Conservation (phyloP, 1,140 invertebrate genomes). For the Mycetomoellerius zeteki region DNA sequence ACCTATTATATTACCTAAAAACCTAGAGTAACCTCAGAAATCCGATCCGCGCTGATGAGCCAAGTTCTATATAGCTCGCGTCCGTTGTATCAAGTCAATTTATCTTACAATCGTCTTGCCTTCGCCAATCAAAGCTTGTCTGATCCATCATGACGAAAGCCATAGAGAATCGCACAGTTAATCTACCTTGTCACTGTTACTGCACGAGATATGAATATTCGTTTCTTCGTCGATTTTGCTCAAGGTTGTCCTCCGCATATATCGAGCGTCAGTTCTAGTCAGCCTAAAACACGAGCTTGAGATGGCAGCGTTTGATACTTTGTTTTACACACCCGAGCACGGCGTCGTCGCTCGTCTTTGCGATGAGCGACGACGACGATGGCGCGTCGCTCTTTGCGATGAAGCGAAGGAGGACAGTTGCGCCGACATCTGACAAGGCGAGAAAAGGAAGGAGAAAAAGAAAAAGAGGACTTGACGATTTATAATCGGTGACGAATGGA, state of each 20-base stretch:
- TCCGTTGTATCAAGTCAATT: neutral
- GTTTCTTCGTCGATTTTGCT: neutral
- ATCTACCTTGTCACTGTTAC: conserved; percentile 3
- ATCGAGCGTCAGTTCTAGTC: conserved; percentile 17
- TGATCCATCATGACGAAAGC: neutral
- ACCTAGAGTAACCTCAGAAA: neutral
- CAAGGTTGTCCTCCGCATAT: neutral
- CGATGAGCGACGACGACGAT: conserved; percentile 32
- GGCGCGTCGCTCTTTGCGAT: conserved; percentile 33
- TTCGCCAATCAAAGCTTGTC: neutral
- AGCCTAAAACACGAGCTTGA: conserved; percentile 38
- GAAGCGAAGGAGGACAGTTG: conserved; percentile 16
- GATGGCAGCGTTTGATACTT: conserved; percentile 47
- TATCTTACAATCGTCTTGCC: conserved; percentile 2
- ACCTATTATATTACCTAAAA: conserved; percentile 2
- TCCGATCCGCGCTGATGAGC: neutral
- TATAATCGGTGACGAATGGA: conserved; percentile 78
- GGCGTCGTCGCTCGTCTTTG: conserved; percentile 21
- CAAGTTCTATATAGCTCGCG: neutral
- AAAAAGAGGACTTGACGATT: conserved; percentile 66
- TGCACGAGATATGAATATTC: conserved; percentile 17
- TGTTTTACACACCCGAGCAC: conserved; percentile 34
- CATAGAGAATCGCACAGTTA: neutral
- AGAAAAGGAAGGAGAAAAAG: conserved; percentile 10
- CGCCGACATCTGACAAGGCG: conserved; percentile 5